A percentile compares a stretch with the other conserved stretches of the same genome.
phyloP scores from a whole-genome alignment of 1,140 invertebrate species.

The Ephestia elutella region DNA sequence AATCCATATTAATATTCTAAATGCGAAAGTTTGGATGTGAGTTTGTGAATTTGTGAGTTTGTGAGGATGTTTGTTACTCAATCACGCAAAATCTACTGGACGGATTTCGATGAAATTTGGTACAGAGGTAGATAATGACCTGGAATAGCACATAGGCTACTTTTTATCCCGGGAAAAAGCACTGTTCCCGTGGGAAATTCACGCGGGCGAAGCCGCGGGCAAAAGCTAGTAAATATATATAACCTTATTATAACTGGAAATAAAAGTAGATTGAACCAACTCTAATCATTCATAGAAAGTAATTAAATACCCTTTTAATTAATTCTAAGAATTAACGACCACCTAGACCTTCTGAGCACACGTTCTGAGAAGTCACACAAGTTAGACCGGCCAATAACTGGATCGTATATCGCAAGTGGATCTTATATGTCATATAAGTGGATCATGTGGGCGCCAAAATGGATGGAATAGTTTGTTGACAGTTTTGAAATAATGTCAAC shows the following conservation, averaged over 20 bases:
- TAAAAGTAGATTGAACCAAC: background rate
- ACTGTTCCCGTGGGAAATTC: no score
- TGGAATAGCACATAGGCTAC: no score
- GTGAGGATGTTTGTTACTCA: no score
- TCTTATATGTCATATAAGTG: no score
- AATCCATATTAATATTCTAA: no score
- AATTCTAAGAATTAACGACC: background rate
- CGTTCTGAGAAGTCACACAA: background rate
- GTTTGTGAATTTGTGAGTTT: no score
- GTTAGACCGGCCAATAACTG: background rate
- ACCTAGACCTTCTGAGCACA: background rate
- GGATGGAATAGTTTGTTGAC: background rate
- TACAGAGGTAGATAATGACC: no score
- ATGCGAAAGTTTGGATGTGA: no score
- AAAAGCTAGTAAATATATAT: background rate
- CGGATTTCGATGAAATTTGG: no score
- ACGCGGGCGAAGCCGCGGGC: no score
- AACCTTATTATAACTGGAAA: background rate
- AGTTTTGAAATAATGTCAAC: background rate
- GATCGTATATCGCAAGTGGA: background rate
- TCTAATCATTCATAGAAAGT: background rate
- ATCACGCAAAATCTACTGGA: no score
- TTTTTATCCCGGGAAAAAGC: no score
- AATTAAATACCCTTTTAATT: background rate
- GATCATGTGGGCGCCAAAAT: background rate